These are phyloP conservation scores for Nycteola revayana DNA, from an alignment of 2,888 invertebrate genomes.

Conservation along the genomic window DNA sequence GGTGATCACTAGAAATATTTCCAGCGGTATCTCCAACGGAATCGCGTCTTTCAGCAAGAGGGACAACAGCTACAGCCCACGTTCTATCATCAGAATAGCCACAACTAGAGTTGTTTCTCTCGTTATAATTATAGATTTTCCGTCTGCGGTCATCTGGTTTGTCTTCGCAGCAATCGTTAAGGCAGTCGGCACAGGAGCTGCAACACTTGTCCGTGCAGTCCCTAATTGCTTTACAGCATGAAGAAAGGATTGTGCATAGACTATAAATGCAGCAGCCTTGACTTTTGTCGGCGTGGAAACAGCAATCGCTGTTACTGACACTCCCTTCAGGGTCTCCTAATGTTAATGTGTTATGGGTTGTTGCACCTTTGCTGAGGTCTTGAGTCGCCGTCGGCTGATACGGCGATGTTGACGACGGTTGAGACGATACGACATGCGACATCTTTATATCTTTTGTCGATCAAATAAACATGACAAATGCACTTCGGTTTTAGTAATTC, in stretches of 20 bases:
- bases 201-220: constrained; percentile 37
- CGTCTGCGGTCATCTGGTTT: constrained; percentile 19
- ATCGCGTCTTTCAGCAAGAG: too few relatives aligned
- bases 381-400: constrained; percentile 30
- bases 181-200: constrained; percentile 33
- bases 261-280: constrained; percentile 26
- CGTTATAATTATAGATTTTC: constrained; percentile 13
- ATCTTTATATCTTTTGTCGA: constrained; percentile 18
- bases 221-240: constrained; percentile 27
- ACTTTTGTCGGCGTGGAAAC: constrained; percentile 24
- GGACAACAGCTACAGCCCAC: constrained; percentile 6
- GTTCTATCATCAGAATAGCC: constrained; percentile 13
- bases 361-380: constrained; percentile 8
- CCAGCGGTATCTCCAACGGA: too few relatives aligned
- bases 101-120: constrained; percentile 1
- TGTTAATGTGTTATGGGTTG: constrained; percentile 10
- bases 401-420: constrained; percentile 32
- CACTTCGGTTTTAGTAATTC: too few relatives aligned
- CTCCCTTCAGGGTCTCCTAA: constrained; percentile 5
- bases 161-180: constrained; percentile 38
- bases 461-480: too few relatives aligned
- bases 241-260: constrained; percentile 28
- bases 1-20: too few relatives aligned
- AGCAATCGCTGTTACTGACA: constrained; percentile 32
- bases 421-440: constrained; percentile 32